Evolutionary conservation across 2,797 vertebrate species (phyloP).

Genomic region (Sciurus vulgaris): DNA sequence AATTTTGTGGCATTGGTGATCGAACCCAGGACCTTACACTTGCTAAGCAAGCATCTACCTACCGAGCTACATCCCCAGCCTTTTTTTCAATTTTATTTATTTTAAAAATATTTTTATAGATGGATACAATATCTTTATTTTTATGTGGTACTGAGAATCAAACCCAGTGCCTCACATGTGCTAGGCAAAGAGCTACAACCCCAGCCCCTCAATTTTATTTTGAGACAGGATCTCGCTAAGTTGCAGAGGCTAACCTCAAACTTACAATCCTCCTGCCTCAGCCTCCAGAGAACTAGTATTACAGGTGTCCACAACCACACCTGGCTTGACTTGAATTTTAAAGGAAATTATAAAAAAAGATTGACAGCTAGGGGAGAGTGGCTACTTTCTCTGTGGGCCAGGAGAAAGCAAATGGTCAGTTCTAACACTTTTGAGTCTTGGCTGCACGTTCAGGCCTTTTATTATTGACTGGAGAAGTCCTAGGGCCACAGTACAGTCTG

Average conservation of each 20-base stretch:
- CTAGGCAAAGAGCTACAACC: background rate
- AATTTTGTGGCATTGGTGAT: background rate
- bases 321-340: background rate
- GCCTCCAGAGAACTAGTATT: too few species aligned
- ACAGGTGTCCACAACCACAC: too few species aligned
- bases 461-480: background rate
- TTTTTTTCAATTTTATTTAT: background rate
- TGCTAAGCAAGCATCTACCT: too few species aligned
- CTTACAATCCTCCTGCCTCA: too few species aligned
- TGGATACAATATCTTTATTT: too few species aligned
- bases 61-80: too few species aligned
- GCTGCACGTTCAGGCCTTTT: background rate
- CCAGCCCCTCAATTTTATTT: background rate
- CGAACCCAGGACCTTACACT: too few species aligned
- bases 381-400: background rate
- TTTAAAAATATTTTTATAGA: too few species aligned
- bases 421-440: background rate
- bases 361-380: background rate
- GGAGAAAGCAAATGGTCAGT: background rate
- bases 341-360: constrained; percentile 1
- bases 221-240: too few species aligned
- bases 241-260: too few species aligned
- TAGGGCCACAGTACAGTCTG: background rate
- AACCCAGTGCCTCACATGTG: background rate
- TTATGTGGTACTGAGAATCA: background rate